These are phyloP conservation scores for Gnatocerus cornutus DNA, from an alignment of 2,888 invertebrate species.

Conservation along the genomic window DNA sequence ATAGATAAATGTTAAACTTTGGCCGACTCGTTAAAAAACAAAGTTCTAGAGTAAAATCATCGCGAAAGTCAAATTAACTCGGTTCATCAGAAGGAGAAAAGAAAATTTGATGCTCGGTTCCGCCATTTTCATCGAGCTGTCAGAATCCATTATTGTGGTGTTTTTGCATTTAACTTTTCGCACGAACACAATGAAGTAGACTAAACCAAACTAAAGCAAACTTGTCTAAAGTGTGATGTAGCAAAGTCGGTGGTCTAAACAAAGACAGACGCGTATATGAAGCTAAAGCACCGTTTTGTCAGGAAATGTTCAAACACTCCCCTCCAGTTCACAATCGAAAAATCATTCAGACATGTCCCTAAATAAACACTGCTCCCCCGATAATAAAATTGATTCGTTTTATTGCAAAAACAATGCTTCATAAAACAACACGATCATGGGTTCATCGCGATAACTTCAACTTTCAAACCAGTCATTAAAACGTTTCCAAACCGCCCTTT, in stretches of 20 bases:
- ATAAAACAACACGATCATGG: conserved; percentile 43
- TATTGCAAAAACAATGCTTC: conserved; percentile 46
- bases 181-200: conserved; percentile 50
- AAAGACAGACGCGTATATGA: conserved; percentile 29
- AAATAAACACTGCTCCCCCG: conserved; percentile 43
- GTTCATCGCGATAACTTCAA: conserved; percentile 39
- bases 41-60: neutral
- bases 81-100: conserved; percentile 16
- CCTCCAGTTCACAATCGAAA: conserved; percentile 33
- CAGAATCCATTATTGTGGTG: conserved; percentile 44
- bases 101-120: conserved; percentile 30
- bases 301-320: conserved; percentile 14
- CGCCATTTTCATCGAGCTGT: conserved; percentile 44
- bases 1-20: conserved; percentile 21
- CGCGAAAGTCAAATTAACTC: conserved; percentile 12
- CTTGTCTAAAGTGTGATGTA: conserved; percentile 51
- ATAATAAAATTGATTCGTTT: conserved; percentile 46
- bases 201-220: conserved; percentile 53
- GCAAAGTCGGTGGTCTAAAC: conserved; percentile 54
- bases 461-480: conserved; percentile 27
- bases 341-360: conserved; percentile 40
- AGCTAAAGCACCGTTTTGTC: neutral
- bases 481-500: conserved; percentile 7
- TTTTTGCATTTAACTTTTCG: conserved; percentile 49
- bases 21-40: neutral